Percentiles rank a stretch among this genome's conserved stretches.
phyloP scores from a whole-genome alignment of 2,888 invertebrate genomes.

The Endomychus coccineus region DNA sequence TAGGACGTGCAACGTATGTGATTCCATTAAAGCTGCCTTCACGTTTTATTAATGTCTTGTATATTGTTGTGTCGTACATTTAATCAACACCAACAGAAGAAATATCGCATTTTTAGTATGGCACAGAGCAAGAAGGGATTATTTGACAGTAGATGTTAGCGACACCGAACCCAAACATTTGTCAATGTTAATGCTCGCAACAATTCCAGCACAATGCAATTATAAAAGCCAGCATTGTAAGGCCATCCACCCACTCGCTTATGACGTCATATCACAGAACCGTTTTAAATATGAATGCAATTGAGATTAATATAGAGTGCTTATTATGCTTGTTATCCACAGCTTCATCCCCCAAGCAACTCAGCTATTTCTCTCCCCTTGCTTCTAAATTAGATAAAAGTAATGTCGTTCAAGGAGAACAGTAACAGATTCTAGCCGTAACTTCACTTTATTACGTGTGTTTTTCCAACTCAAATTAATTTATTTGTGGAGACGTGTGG shows the following conservation, averaged over 20 bases:
- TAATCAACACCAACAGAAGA: no score
- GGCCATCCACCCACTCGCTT: conserved; percentile 21
- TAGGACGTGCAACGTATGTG: no score
- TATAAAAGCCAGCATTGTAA: conserved; percentile 25
- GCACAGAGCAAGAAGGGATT: conserved; percentile 47
- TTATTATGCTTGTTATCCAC: conserved; percentile 33
- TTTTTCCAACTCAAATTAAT: background rate
- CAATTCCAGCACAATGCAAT: conserved; percentile 25
- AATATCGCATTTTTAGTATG: no score
- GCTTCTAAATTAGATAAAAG: conserved; percentile 6
- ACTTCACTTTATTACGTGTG: background rate
- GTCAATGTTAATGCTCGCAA: conserved; percentile 26
- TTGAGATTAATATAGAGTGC: conserved; percentile 38
- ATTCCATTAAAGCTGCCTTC: no score
- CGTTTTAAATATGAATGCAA: conserved; percentile 37
- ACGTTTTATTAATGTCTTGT: no score
- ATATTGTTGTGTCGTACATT: no score
- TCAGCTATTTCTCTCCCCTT: background rate
- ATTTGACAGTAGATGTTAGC: conserved; percentile 38
- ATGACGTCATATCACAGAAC: conserved; percentile 26
- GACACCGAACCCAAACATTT: conserved; percentile 21
- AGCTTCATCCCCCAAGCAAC: background rate
- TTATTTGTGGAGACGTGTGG: no score
- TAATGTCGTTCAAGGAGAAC: no score
- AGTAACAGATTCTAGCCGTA: background rate